Evolutionary conservation across 2,113 vertebrate genomes (phyloP).

Genomic region (Tachycineta bicolor): DNA sequence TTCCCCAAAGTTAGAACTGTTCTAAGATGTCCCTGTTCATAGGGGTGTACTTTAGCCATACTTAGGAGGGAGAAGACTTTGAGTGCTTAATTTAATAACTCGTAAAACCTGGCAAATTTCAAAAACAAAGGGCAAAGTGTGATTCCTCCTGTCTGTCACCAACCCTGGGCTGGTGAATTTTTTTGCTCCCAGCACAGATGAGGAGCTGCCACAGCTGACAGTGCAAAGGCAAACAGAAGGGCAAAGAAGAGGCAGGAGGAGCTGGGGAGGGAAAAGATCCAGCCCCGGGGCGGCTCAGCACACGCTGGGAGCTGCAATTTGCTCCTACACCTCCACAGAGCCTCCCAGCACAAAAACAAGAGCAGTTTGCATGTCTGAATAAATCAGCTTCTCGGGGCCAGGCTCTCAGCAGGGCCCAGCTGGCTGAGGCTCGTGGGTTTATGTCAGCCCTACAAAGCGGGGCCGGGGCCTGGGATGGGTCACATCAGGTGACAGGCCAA

Average conservation of each 20-base stretch:
- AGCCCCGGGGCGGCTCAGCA: neutral
- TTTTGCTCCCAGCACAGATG: neutral
- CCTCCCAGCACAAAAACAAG: neutral
- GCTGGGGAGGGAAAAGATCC: neutral
- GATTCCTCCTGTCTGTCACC: neutral
- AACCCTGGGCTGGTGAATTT: neutral
- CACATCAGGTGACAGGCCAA: neutral
- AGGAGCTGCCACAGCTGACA: neutral
- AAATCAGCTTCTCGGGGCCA: neutral
- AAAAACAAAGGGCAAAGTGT: neutral
- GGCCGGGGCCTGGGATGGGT: neutral
- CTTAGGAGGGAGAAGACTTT: neutral
- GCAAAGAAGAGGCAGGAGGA: neutral
- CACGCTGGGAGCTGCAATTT: conserved; percentile 28
- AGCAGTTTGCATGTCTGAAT: conserved; percentile 11
- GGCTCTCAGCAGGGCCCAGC: conserved; percentile 33
- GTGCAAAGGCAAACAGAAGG: neutral
- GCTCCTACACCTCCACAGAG: neutral
- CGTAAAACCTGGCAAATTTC: neutral
- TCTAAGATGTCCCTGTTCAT: neutral
- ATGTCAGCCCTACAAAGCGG: neutral
- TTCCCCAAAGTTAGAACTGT: neutral
- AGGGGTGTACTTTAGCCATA: neutral
- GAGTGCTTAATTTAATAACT: neutral
- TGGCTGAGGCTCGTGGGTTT: neutral